A percentile compares a stretch with the other conserved stretches of the same genome.
Conservation (phyloP, 2,797 vertebrate genomes). For the Alca torda region DNA sequence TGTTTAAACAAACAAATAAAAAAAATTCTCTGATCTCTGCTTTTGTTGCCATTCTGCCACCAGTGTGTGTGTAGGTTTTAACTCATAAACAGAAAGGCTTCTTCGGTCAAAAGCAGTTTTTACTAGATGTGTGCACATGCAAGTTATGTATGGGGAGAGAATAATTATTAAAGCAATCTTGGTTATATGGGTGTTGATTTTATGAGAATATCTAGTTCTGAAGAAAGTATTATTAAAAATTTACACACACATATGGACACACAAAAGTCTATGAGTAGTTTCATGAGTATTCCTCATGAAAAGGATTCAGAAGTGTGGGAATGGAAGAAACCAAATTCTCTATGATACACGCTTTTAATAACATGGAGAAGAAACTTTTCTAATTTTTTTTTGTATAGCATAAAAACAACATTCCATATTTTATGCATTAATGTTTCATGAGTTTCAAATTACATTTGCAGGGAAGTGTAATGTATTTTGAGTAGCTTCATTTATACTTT, state of each 20-base stretch:
- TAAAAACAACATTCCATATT: conserved; percentile 40
- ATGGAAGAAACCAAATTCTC: background rate
- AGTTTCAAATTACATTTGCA: conserved; percentile 62
- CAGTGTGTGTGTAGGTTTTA: background rate
- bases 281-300: background rate
- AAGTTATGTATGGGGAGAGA: background rate
- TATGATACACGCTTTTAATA: conserved; percentile 48
- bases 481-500: conserved; percentile 50
- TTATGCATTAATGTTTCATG: conserved; percentile 59
- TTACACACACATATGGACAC: background rate
- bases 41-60: background rate
- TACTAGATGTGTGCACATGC: background rate
- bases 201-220: background rate
- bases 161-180: background rate
- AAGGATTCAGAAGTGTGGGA: background rate
- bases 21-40: background rate
- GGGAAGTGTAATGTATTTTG: conserved; percentile 34
- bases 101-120: background rate
- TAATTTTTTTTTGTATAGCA: background rate
- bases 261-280: background rate
- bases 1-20: background rate
- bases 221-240: background rate
- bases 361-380: conserved; percentile 11
- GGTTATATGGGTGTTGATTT: background rate
- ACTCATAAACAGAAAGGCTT: background rate